These are phyloP conservation scores for Oophaga sylvatica DNA, from an alignment of 2,797 vertebrate genomes.

Conservation along the genomic window DNA sequence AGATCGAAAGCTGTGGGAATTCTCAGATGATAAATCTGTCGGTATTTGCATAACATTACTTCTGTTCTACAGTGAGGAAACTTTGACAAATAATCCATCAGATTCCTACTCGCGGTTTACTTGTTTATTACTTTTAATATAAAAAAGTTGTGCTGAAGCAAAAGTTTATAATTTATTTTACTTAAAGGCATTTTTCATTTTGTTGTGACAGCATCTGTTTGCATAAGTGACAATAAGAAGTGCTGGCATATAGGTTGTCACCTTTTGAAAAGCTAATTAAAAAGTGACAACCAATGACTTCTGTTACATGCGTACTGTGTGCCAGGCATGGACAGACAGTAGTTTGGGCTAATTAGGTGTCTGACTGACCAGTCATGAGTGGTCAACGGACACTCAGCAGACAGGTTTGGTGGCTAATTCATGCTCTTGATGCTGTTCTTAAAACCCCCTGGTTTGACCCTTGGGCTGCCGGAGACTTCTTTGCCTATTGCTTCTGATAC, in stretches of 20 bases:
- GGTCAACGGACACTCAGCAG: too few relatives aligned
- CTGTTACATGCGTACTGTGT: too few relatives aligned
- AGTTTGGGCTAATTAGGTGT: too few relatives aligned
- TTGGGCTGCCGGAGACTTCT: too few relatives aligned
- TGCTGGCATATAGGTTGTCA: not conserved
- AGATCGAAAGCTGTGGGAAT: slow-evolving; percentile 31
- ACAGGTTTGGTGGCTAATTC: too few relatives aligned
- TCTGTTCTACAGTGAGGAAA: slow-evolving; percentile 27
- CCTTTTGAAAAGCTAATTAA: not conserved
- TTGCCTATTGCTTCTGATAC: too few relatives aligned
- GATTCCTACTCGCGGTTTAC: not conserved
- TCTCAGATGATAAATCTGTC: slow-evolving; percentile 45
- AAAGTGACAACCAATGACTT: not conserved
- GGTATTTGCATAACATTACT: slow-evolving; percentile 48
- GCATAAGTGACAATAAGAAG: not conserved
- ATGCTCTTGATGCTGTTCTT: too few relatives aligned
- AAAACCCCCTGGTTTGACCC: too few relatives aligned
- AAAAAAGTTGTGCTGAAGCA: not conserved
- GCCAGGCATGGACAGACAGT: too few relatives aligned
- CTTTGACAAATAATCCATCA: slow-evolving; percentile 25
- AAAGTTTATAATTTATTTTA: not conserved
- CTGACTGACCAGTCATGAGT: too few relatives aligned
- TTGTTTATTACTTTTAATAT: not conserved
- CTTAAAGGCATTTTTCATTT: not conserved
- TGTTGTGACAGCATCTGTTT: not conserved